phyloP scores from a whole-genome alignment of 1,140 invertebrate species.

The Zaprionus gabonicus region DNA sequence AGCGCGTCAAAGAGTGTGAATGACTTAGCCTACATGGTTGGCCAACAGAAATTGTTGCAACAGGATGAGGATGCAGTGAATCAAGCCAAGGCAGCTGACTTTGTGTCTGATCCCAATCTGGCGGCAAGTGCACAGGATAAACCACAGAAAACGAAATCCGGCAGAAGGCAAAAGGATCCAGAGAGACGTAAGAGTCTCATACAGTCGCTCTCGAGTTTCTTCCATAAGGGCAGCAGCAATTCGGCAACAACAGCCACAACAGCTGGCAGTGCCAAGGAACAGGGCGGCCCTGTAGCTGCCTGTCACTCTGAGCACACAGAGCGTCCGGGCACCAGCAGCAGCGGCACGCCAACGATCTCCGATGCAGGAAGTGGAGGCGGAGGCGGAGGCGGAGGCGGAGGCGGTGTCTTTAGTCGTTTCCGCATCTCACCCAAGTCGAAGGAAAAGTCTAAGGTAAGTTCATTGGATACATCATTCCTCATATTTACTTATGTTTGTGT shows the following conservation, averaged over 20 bases:
- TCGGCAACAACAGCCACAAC: slow-evolving; percentile 41
- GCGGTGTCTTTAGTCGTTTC: slow-evolving; percentile 87
- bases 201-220: slow-evolving; percentile 93
- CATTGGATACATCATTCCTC: not conserved
- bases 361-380: slow-evolving; percentile 55
- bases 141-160: slow-evolving; percentile 77
- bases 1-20: slow-evolving; percentile 84
- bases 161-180: slow-evolving; percentile 87
- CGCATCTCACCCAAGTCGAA: slow-evolving; percentile 88
- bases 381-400: slow-evolving; percentile 75
- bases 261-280: slow-evolving; percentile 59
- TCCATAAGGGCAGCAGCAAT: slow-evolving; percentile 86
- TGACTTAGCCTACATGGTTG: slow-evolving; percentile 75
- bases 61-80: slow-evolving; percentile 44
- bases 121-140: slow-evolving; percentile 73
- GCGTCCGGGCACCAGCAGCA: slow-evolving; percentile 77
- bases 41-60: slow-evolving; percentile 46
- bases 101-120: slow-evolving; percentile 87
- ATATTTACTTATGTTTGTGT: not conserved
- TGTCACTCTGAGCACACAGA: slow-evolving; percentile 77
- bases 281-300: slow-evolving; percentile 55
- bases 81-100: slow-evolving; percentile 64
- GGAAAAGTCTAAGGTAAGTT: slow-evolving; percentile 88
- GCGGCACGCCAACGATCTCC: slow-evolving; percentile 70
- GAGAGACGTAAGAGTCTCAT: slow-evolving; percentile 93